Conservation (phyloP, 2,888 invertebrate genomes). For the Drosophila quinaria region DNA sequence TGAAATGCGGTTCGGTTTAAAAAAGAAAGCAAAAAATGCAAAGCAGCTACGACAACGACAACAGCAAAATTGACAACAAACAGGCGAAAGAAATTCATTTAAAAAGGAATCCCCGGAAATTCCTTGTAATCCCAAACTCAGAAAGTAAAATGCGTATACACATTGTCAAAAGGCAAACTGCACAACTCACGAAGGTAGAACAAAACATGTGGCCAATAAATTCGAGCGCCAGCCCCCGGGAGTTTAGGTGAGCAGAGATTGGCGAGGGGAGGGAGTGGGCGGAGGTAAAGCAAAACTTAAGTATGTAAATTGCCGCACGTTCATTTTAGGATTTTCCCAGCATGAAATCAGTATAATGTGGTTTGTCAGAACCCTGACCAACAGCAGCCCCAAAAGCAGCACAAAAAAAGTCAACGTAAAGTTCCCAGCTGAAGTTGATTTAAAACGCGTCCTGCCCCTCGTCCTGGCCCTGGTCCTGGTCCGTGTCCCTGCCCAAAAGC, state of each 20-base stretch:
- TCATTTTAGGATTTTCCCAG: slow-evolving; percentile 82
- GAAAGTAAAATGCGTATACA: slow-evolving; percentile 53
- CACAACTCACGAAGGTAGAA: slow-evolving; percentile 77
- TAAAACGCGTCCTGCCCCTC: slow-evolving; percentile 45
- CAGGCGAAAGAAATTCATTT: slow-evolving; percentile 71
- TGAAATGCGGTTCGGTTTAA: slow-evolving; percentile 29
- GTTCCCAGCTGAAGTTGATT: slow-evolving; percentile 63
- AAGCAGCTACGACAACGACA: slow-evolving; percentile 42
- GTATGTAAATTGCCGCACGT: slow-evolving; percentile 82
- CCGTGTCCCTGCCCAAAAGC: slow-evolving; percentile 68
- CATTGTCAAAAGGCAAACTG: slow-evolving; percentile 73
- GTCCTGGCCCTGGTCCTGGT: slow-evolving; percentile 10
- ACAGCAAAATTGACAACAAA: slow-evolving; percentile 40
- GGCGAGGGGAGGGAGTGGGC: not conserved
- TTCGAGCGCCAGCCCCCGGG: slow-evolving; percentile 37
- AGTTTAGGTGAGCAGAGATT: not conserved
- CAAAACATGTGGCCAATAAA: slow-evolving; percentile 80
- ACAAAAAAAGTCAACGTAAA: slow-evolving; percentile 67
- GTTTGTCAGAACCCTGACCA: slow-evolving; percentile 70
- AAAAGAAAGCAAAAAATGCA: slow-evolving; percentile 51
- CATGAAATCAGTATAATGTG: slow-evolving; percentile 81
- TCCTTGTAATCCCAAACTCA: slow-evolving; percentile 73
- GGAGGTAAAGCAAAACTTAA: slow-evolving; percentile 58
- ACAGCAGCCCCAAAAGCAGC: slow-evolving; percentile 29
- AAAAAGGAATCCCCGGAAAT: slow-evolving; percentile 78